phyloP scores from a whole-genome alignment of 2,113 vertebrate species.

The Daboia siamensis region DNA sequence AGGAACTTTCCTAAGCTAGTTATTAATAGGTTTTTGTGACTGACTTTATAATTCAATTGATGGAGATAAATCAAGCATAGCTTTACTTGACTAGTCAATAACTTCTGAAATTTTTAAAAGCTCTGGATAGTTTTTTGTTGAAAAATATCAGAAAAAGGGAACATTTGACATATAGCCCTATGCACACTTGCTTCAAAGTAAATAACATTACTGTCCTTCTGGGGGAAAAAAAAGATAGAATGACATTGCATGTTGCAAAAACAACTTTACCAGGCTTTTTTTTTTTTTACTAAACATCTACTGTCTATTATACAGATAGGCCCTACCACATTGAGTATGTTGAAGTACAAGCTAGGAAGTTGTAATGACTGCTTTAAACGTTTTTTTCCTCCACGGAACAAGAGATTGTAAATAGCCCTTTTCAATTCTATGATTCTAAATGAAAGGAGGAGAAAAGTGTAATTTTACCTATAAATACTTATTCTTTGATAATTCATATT shows the following conservation, averaged over 20 bases:
- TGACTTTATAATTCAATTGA: constrained; percentile 28
- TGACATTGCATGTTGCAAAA: constrained; percentile 54
- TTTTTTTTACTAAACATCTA: background rate
- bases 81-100: constrained; percentile 47
- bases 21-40: constrained; percentile 27
- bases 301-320: background rate
- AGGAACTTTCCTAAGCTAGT: background rate
- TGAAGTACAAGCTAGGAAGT: background rate
- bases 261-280: constrained; percentile 22
- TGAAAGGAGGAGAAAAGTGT: background rate
- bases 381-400: background rate
- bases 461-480: background rate
- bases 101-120: constrained; percentile 40
- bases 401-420: background rate
- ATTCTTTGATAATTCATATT: background rate
- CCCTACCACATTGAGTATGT: background rate
- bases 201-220: constrained; percentile 55
- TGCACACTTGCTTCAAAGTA: constrained; percentile 38
- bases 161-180: constrained; percentile 19
- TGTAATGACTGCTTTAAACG: background rate
- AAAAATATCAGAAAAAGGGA: background rate
- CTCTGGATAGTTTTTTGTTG: constrained; percentile 26
- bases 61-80: constrained; percentile 37
- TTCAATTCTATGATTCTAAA: background rate
- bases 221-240: constrained; percentile 41